Evolutionary conservation across 2,113 vertebrate genomes (phyloP), one percentile per base, ranked within the genome.

Genomic region (Heterochromis multidens): DNA sequence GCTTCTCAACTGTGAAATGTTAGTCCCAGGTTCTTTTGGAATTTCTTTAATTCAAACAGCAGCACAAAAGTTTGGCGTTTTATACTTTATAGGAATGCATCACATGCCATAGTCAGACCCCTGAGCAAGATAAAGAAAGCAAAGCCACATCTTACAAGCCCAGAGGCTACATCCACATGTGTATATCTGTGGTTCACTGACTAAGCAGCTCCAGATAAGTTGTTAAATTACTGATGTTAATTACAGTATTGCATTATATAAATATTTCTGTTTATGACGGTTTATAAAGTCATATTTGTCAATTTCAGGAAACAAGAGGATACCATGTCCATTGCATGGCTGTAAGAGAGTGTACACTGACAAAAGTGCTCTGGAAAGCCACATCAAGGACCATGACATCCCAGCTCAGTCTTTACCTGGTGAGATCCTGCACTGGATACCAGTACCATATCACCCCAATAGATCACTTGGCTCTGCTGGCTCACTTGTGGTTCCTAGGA

Each of bases 341-440:
- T 97, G 96, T 67, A 95, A 92, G 76, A 90, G 95, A 14, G 91
- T 91, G 2, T 97, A 95, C 86, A 77, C 54, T 0, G 91, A 95
- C 13, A 16, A 7, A 1, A 82, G 59, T 7, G 63, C 88, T 13
- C 85, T 96, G 27, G 79, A 93, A 16, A 83, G 14, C 19, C 96
- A 97, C 79, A n/a, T 95, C 3, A 87, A 89, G 54, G 95, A 95
- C 57, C 95, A 96, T 4, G 90, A 93, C 11, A 91, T 90, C 70
- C 87, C 92, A 0, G 93, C 94, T 1, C 88, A 96, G 88, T 96
- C 95, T 27, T 31, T 96, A 0, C 92, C 94, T 6, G 96, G 96
- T 97, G 40, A 80, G 83, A n/a, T 19, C 1, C 54, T 16, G 25
- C 31, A 63, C 61, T 4, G n/a, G n/a, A n/a, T n/a, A n/a, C n/a